Evolutionary conservation across 2,797 vertebrate species (phyloP), one percentile per base, ranked within the genome.

Genomic region (Etheostoma nigrum): DNA sequence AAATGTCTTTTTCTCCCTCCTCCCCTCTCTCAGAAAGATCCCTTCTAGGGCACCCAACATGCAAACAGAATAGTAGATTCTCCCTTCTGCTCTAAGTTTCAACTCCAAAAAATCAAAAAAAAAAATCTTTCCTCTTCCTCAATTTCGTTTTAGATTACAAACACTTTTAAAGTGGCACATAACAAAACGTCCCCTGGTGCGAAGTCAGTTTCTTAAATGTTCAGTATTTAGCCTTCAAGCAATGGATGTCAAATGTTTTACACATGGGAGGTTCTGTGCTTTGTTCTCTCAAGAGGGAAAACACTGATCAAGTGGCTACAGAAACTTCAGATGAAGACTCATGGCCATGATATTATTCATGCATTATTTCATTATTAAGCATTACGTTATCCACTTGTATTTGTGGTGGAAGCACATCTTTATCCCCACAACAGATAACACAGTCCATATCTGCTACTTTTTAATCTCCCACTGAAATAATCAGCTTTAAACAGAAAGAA

Each of bases 191-290:
- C 52, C 86, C 78, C 62, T n/a, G 48, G 80, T 72, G 72, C 57
- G 15, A 53, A 80, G 81, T 83, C 67, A 76, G 59, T 81, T 85
- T 76, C 76, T 72, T 84, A 86, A 88, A 86, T 88, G 73, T 58
- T 88, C 69, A 71, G 76, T 80, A 70, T 80, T 89, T 79, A 86
- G 70, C 77, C 75, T 84, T 77, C 44, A 65, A 84, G 88, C 77
- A 72, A 45, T 76, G 63, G 72, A 76, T 76, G 40, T 67, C 30
- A 72, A 80, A 70, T 74, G 14, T 67, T 79, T 81, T 62, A 70
- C 73, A 74, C 62, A 69, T n/a, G 66, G 76, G 69, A 71, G 30
- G 19, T 23, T 70, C 36, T 54, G 45, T 47, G 48, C 21, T 79
- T 77, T 79, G 51, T 59, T 87, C 79, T 53, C 48, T 66, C 67